Conservation (phyloP, 2,113 vertebrate species). For the Corythaixoides concolor region DNA sequence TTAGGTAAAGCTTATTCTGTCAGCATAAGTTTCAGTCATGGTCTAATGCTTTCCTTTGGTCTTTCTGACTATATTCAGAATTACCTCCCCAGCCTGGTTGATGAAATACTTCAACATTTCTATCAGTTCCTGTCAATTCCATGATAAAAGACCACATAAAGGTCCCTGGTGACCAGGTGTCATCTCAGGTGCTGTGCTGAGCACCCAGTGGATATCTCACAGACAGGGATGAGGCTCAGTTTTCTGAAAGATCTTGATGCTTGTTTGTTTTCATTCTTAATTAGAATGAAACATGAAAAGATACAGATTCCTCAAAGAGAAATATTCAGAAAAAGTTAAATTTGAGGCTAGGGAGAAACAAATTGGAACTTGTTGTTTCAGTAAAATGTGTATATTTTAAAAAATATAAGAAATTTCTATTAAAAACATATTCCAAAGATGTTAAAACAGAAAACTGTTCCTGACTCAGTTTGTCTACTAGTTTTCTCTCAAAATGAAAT, state of each 20-base stretch:
- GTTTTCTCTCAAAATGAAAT: not conserved
- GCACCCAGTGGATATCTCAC: not conserved
- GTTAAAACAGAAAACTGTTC: not conserved
- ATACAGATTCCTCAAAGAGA: not conserved
- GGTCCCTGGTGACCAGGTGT: not conserved
- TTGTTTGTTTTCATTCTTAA: not conserved
- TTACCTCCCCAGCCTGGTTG: not conserved
- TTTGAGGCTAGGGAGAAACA: not conserved
- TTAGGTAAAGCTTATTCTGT: not conserved
- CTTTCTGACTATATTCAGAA: not conserved
- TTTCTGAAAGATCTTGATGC: not conserved
- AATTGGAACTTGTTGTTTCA: not conserved
- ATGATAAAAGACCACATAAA: not conserved
- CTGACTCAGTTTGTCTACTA: not conserved
- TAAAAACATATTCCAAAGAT: not conserved
- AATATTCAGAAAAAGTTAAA: not conserved
- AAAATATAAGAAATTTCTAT: not conserved
- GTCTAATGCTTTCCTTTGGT: not conserved
- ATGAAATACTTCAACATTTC: not conserved
- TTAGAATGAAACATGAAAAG: not conserved
- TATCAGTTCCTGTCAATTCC: not conserved
- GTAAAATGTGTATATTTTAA: not conserved
- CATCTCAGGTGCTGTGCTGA: not conserved
- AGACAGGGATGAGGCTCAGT: fast-evolving
- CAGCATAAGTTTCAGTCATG: not conserved